These are phyloP conservation scores for Todiramphus chloris DNA, from an alignment of 2,113 vertebrate species.

Conservation along the genomic window DNA sequence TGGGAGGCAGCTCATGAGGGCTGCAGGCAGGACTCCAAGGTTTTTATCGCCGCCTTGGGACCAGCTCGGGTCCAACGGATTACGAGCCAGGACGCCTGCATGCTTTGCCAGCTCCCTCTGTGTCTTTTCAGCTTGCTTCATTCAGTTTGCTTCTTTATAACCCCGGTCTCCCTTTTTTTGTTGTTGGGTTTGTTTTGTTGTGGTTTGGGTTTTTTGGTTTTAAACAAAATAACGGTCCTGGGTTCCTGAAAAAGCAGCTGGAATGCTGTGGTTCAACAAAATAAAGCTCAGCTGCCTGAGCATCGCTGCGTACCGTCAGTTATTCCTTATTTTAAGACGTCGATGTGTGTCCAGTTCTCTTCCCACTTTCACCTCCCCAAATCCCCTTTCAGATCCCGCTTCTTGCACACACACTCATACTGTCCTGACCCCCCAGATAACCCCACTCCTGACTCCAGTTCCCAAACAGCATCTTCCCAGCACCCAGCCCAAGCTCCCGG, in stretches of 20 bases:
- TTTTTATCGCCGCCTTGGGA: background rate
- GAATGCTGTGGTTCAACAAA: background rate
- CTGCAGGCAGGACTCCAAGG: background rate
- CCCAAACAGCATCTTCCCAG: background rate
- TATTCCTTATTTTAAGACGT: background rate
- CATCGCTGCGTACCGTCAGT: rapidly evolving
- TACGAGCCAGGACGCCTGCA: background rate
- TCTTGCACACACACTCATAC: background rate
- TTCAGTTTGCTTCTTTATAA: background rate
- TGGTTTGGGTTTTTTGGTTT: background rate
- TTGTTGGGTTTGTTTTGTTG: no score
- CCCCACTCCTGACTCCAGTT: background rate
- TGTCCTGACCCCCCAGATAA: background rate
- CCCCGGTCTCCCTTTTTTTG: background rate
- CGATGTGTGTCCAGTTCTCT: rapidly evolving
- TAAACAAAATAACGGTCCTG: background rate
- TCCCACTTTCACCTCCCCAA: background rate
- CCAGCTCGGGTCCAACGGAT: background rate
- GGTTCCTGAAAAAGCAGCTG: background rate
- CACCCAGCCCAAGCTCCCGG: rapidly evolving
- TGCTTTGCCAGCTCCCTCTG: background rate
- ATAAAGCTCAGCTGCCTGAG: background rate
- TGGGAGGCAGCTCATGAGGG: background rate
- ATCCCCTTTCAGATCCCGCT: background rate
- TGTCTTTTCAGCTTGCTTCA: background rate